These are phyloP conservation scores for Monopterus albus DNA, from an alignment of 2,113 vertebrate species.

Conservation along the genomic window DNA sequence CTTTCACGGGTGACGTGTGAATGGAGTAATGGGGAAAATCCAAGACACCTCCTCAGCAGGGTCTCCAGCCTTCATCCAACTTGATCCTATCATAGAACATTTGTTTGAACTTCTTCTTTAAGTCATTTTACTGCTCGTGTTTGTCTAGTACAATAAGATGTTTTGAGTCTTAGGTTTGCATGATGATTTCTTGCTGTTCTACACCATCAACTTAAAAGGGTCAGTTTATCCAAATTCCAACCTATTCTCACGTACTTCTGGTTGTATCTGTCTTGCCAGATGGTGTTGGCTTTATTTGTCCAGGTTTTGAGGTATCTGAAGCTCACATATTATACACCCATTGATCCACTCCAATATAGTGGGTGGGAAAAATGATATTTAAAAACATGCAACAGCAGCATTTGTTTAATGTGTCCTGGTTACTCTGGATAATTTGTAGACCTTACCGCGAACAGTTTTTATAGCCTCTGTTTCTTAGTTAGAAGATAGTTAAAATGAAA, in stretches of 20 bases:
- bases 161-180: too few species aligned
- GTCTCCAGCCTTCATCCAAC: constrained; percentile 2
- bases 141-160: constrained; percentile 3
- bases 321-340: too few species aligned
- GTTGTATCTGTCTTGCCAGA: neutral
- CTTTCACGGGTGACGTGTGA: constrained; percentile 34
- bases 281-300: neutral
- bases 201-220: neutral
- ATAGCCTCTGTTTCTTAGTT: neutral
- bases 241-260: neutral
- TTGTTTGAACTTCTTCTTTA: constrained; percentile 19
- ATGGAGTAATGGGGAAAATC: neutral
- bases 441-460: neutral
- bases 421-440: neutral
- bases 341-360: too few species aligned
- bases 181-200: constrained; percentile 42
- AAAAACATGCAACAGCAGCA: neutral
- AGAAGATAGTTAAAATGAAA: neutral
- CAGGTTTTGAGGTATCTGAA: neutral
- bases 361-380: too few species aligned
- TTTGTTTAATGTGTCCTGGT: neutral
- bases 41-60: neutral
- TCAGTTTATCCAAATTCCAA: constrained; percentile 16
- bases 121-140: neutral
- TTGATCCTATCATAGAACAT: neutral